These are phyloP conservation scores for Calcarius lapponicus DNA, from an alignment of 2,797 vertebrate genomes.

Conservation along the genomic window DNA sequence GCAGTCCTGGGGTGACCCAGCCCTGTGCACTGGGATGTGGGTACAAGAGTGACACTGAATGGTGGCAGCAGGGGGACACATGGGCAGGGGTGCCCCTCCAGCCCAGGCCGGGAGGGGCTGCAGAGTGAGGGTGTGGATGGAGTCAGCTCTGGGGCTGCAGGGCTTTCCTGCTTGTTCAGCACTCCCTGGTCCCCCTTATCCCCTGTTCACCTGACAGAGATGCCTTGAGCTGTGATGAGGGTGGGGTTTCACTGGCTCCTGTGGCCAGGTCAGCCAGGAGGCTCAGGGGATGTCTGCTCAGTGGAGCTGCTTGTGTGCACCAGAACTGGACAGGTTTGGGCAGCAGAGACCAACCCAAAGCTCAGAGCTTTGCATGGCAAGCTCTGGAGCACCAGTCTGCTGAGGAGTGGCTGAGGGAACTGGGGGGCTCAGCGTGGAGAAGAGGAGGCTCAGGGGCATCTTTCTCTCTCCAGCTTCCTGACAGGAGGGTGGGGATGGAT, in stretches of 20 bases:
- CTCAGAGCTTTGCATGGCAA: not conserved
- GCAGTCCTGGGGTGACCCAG: not conserved
- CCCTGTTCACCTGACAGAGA: not conserved
- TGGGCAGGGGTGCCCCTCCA: not conserved
- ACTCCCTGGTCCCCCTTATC: not conserved
- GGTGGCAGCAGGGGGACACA: not conserved
- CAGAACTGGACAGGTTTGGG: not conserved
- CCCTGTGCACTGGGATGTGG: accelerated
- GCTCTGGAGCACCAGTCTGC: not conserved
- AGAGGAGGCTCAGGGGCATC: not conserved
- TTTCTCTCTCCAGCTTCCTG: not conserved
- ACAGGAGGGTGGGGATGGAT: not conserved
- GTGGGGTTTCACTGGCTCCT: accelerated
- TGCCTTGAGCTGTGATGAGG: not conserved
- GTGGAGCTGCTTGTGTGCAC: not conserved
- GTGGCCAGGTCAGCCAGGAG: not conserved
- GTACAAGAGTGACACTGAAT: not conserved
- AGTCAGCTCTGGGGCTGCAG: not conserved
- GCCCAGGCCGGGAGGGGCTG: not conserved
- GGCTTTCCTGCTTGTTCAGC: not conserved
- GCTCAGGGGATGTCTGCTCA: not conserved
- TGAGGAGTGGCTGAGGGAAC: not conserved
- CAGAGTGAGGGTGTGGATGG: not conserved
- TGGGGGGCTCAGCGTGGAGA: not conserved
- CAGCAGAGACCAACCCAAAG: not conserved